Evolutionary conservation across 2,797 vertebrate species (phyloP), one percentile per base, ranked within the genome.

Genomic region (Philypnodon macrostomus): DNA sequence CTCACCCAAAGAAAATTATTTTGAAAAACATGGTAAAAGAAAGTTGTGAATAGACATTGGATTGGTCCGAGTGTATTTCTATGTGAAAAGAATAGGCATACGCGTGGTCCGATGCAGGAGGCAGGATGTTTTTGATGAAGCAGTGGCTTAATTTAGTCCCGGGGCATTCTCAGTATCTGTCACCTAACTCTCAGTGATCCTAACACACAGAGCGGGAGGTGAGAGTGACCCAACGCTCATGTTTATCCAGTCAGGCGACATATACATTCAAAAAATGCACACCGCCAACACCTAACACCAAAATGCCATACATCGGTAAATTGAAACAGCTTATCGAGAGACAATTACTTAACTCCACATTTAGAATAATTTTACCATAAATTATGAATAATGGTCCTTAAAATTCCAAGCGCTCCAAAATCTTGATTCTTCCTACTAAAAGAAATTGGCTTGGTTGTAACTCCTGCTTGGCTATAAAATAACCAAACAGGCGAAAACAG

Each of bases 121-220:
- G 85, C 87, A 90, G 89, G 91, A 92, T 91, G 89, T 90, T 91
- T 91, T 90, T 89, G 88, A 91, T 91, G 87, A 89, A 87, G 80
- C 84, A 74, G 73, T 80, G 87, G 86, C 85, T 86, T 88, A 83
- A 91, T 91, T 90, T 92, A 92, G 91, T 75, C 47, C 75, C 84
- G 80, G 79, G 16, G 85, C 79, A 90, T 89, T 87, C 85, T 85
- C 85, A 90, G 82, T 89, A 90, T 91, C 87, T 89, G 89, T 87
- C 87, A 84, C 74, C 78, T 63, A 79, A 85, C 81, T 74, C 82
- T 77, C 48, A 71, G 31, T 36, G 51, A 81, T 84, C 78, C 79
- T 63, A 61, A 64, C 74, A 59, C 61, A 67, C 67, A 61, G 70
- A 40, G 50, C 47, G 29, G 67, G 68, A 68, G 66, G 63, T 39